These are phyloP conservation scores for Scaptodrosophila latifasciaeformis DNA, from an alignment of 2,888 invertebrate genomes.

Conservation along the genomic window DNA sequence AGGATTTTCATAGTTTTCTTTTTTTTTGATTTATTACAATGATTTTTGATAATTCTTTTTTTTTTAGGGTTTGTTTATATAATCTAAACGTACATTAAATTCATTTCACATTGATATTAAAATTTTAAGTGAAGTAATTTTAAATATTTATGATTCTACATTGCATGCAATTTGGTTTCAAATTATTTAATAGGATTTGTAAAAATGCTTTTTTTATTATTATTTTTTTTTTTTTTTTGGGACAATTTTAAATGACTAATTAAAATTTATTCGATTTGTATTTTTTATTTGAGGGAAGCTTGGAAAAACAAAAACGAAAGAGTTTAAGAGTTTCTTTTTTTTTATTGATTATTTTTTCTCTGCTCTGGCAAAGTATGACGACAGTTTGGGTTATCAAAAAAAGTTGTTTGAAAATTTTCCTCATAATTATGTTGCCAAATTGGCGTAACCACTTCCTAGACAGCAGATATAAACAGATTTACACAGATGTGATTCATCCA, in stretches of 20 bases:
- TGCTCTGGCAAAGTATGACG: not conserved
- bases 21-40: conserved; percentile 17
- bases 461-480: conserved; percentile 6
- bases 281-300: not conserved
- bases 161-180: not conserved
- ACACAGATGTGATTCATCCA: not conserved
- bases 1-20: conserved; percentile 33
- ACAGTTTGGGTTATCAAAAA: conserved; percentile 1
- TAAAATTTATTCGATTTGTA: too few species aligned
- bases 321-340: not conserved
- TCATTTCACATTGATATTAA: not conserved
- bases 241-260: too few species aligned
- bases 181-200: too few species aligned
- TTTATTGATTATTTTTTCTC: not conserved
- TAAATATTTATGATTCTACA: not conserved
- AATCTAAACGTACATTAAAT: conserved; percentile 28
- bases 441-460: conserved; percentile 24
- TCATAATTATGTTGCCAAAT: conserved; percentile 34
- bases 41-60: conserved; percentile 23
- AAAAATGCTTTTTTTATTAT: too few species aligned
- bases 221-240: too few species aligned
- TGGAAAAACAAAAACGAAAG: not conserved
- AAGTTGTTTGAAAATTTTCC: not conserved
- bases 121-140: not conserved
- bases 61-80: conserved; percentile 6